Base-by-base conservation (phyloP, 2,113 vertebrate genomes). In the Hemiscyllium ocellatum region DNA sequence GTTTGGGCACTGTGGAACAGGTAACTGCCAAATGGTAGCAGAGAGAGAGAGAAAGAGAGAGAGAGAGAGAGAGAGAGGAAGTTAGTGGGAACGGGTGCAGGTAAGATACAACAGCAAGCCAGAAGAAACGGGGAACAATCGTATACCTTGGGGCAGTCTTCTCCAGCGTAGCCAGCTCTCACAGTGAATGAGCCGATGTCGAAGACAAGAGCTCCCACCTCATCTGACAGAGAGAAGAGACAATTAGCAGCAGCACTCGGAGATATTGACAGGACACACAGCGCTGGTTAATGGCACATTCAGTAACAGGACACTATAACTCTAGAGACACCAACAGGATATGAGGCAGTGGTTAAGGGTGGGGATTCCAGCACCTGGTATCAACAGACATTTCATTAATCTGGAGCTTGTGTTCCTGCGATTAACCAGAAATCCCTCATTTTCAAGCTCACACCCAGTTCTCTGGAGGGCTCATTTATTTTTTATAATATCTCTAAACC, bases 151-250 rank as follows among this genome's bases (percentile, higher is more conserved):
- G 99, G 99, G 96, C 99, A 99, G 96, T 99, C 99, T 97, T 99
- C 99, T 65, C 99, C 99, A 42, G 99, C 99, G 96, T 99, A 99
- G 96, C 99, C 99, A 96, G 99, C 99, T 98, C 99, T 98, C 96
- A 99, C 99, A 0, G 99, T 98, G 96, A 99, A 99, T 0, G 99
- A 99, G 94, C 99, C 99, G 78, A 99, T 99, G 97, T 99, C 99
- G 96, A 99, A 99, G 96, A 99, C 99, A 96, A 99, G 97, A 50
- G 99, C 99, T 85, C 99, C 99, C 70, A 99, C 99, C 97, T 99
- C 99, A 98, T 99, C 99, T 99, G 97, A 0, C 0, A 33, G 33
- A 65, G 65, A 66, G 10, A 61, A 66, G 61, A 12, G 20, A 87
- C 19, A 17, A 19, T 85, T 47, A 80, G 76, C 19, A 47, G 83